A percentile compares a stretch with the other conserved stretches of the same genome.
phyloP scores from a whole-genome alignment of 1,140 invertebrate genomes.

The Drosophila biarmipes region DNA sequence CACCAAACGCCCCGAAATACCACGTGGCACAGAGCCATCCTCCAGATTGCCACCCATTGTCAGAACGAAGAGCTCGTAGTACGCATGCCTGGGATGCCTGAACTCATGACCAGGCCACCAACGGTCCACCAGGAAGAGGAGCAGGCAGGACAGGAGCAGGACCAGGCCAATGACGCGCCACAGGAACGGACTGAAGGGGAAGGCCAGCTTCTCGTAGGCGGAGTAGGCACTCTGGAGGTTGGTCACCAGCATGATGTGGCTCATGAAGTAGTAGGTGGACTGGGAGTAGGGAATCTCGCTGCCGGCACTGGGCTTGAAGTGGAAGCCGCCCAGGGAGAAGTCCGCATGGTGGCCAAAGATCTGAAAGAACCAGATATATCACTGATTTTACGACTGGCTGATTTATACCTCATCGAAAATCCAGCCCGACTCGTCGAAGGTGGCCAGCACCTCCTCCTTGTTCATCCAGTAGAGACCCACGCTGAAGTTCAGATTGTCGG shows the following conservation, averaged over 20 bases:
- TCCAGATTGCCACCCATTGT: slow-evolving; percentile 63
- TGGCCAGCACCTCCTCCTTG: slow-evolving; percentile 55
- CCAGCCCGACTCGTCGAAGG: slow-evolving; percentile 66
- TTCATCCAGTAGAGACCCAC: slow-evolving; percentile 65
- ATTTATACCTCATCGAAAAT: slow-evolving; percentile 60
- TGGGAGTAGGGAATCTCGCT: slow-evolving; percentile 57
- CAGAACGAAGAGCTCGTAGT: slow-evolving; percentile 64
- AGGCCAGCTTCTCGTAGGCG: slow-evolving; percentile 69
- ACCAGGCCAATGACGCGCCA: slow-evolving; percentile 52
- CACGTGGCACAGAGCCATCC: slow-evolving; percentile 23
- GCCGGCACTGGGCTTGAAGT: slow-evolving; percentile 59
- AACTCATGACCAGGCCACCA: neutral
- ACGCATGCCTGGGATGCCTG: slow-evolving; percentile 31
- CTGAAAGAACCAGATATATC: slow-evolving; percentile 8
- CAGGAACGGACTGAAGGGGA: slow-evolving; percentile 60
- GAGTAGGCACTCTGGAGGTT: slow-evolving; percentile 70
- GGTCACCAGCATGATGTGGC: slow-evolving; percentile 73
- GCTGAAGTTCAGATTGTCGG: slow-evolving; percentile 66
- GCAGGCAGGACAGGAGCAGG: slow-evolving; percentile 29
- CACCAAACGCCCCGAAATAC: slow-evolving; percentile 33
- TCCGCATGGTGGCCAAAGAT: slow-evolving; percentile 58
- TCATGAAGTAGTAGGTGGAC: slow-evolving; percentile 74
- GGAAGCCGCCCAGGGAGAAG: slow-evolving; percentile 73
- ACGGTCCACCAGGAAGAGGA: slow-evolving; percentile 4
- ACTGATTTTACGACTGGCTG: too few species aligned